Conservation (phyloP, 1,140 invertebrate species). For the Harpegnathos saltator region DNA sequence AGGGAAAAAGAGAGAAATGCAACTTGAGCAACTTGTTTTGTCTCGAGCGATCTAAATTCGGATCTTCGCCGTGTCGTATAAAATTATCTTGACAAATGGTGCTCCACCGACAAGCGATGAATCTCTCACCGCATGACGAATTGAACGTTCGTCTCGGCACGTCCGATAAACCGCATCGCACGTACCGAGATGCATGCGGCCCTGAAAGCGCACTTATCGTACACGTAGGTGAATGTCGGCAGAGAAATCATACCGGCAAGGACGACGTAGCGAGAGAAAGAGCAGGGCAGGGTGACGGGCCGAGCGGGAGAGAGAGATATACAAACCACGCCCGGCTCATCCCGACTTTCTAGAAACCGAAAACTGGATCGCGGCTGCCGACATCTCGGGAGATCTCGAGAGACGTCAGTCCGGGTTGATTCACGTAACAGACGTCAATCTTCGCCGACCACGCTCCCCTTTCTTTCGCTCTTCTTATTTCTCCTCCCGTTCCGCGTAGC, state of each 20-base stretch:
- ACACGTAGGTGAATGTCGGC: slow-evolving; percentile 78
- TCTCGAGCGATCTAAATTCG: no score
- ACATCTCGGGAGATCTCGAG: slow-evolving; percentile 70
- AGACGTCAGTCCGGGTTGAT: slow-evolving; percentile 63
- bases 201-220: slow-evolving; percentile 70
- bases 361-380: slow-evolving; percentile 79
- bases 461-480: slow-evolving; percentile 64
- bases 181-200: slow-evolving; percentile 37
- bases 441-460: slow-evolving; percentile 48
- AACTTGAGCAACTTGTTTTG: no score
- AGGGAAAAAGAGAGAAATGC: no score
- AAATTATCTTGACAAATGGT: slow-evolving; percentile 4
- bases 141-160: not conserved
- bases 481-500: slow-evolving; percentile 59
- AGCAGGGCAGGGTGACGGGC: slow-evolving; percentile 47
- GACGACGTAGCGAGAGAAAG: slow-evolving; percentile 71
- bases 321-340: slow-evolving; percentile 78
- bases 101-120: not conserved
- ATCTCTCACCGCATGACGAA: no score
- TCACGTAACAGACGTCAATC: slow-evolving; percentile 74
- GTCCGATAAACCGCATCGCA: not conserved
- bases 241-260: slow-evolving; percentile 82
- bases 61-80: not conserved
- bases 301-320: slow-evolving; percentile 50
- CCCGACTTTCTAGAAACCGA: slow-evolving; percentile 83